Evolutionary conservation across 2,888 invertebrate genomes (phyloP), one percentile per base, ranked within the genome.

Genomic region (Orthosia gracilis): DNA sequence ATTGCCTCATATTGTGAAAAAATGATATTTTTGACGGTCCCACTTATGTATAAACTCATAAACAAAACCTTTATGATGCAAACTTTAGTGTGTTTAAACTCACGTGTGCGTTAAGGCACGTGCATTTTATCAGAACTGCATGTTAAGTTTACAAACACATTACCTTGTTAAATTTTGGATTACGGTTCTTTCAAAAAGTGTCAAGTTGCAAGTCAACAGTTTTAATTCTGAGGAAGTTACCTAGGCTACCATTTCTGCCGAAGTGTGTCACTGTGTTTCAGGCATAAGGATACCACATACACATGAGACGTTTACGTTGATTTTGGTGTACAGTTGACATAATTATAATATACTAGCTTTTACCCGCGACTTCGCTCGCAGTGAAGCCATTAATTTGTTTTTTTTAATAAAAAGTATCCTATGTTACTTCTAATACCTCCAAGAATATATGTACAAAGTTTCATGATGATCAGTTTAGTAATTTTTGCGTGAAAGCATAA

Each of bases 141-240:
- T 18, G 47, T 26, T 1, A 13, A 15, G 63, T 78, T 69, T 69
- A 76, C 70, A 59, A 58, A 52, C 15, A 57, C 1, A 52, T 52
- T 26, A 49, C 5, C 1, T 52, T 23, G 49, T 21, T 50, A 49
- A 55, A 21, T 26, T 71, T 23, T 70, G 21, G 4, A n/a, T 12
- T 66, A 9, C n/a, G 13, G 15, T 15, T 18, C 15, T 23, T 55
- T 5, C 54, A 55, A 15, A 5, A 15, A 21, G 13, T 23, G 23
- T 23, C 54, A 13, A 55, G 13, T 23, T 21, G 13, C 54, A 12
- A 54, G 13, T 23, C 5, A 55, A 55, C 54, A 55, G 23, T 13
- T 23, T 23, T 55, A 5, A 55, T 55, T 55, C 4, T 11, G 54
- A 21, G 21, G 54, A 9, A 3, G n/a, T 11, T 54, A n/a, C n/a